These are phyloP conservation scores for Pseudoips prasinana DNA, from an alignment of 2,888 invertebrate genomes.

Conservation along the genomic window DNA sequence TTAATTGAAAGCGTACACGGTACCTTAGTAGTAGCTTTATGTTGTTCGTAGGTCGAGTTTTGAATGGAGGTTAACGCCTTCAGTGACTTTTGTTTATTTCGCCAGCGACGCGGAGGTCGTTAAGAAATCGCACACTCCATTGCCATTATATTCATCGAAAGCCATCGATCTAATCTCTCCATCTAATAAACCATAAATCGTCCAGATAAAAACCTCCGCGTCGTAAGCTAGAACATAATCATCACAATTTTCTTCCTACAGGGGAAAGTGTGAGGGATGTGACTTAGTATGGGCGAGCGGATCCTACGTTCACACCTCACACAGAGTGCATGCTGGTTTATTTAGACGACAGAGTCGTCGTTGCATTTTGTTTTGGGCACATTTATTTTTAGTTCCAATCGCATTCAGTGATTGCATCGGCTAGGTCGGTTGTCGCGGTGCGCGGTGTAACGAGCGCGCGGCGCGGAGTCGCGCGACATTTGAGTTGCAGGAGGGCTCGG, in stretches of 20 bases:
- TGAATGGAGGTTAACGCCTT: slow-evolving; percentile 55
- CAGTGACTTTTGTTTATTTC: slow-evolving; percentile 40
- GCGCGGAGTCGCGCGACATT: slow-evolving; percentile 38
- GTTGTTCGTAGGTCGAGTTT: slow-evolving; percentile 73
- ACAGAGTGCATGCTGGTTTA: slow-evolving; percentile 63
- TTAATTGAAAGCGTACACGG: slow-evolving; percentile 51
- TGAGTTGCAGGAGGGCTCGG: slow-evolving; percentile 57
- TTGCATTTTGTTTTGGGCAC: slow-evolving; percentile 68
- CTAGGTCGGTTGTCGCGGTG: slow-evolving; percentile 43
- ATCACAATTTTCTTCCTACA: slow-evolving; percentile 62
- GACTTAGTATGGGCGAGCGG: slow-evolving; percentile 75
- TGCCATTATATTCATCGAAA: slow-evolving; percentile 16
- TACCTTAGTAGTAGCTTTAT: slow-evolving; percentile 78
- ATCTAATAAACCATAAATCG: slow-evolving; percentile 20
- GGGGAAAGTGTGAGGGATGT: slow-evolving; percentile 67
- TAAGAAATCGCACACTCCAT: slow-evolving; percentile 15
- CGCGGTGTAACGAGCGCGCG: slow-evolving; percentile 42
- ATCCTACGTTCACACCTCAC: slow-evolving; percentile 54
- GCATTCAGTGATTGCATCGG: slow-evolving; percentile 82
- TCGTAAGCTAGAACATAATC: slow-evolving; percentile 50
- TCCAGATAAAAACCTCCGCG: slow-evolving; percentile 39
- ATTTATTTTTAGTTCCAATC: slow-evolving; percentile 57
- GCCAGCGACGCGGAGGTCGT: slow-evolving; percentile 51
- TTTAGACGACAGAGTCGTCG: slow-evolving; percentile 45
- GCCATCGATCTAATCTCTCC: slow-evolving; percentile 29